Evolutionary conservation across 2,113 vertebrate species (phyloP).

Genomic region (Psammodynastes pulverulentus): DNA sequence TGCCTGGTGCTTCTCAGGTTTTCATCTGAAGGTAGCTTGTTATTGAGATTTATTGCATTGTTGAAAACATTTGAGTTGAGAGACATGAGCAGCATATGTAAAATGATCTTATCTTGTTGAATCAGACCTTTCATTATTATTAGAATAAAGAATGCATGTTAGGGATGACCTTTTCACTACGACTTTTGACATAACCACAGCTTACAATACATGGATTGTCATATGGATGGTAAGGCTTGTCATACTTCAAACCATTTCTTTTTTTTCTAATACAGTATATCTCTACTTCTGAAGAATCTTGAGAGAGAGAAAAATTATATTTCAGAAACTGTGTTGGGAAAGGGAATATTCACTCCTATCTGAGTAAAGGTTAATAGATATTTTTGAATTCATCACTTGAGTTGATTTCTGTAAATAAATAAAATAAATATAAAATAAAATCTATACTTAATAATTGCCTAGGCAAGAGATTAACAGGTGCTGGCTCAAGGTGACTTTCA

Average conservation of each 20-base stretch:
- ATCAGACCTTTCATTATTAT: constrained; percentile 24
- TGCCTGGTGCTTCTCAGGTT: not conserved
- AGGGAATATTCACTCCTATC: not conserved
- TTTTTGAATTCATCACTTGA: not conserved
- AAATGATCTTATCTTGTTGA: constrained; percentile 2
- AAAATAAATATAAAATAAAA: not conserved
- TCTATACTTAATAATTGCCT: not conserved
- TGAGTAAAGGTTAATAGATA: not conserved
- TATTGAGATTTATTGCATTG: not conserved
- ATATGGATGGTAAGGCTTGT: not conserved
- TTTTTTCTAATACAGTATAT: not conserved
- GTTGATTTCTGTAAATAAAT: not conserved
- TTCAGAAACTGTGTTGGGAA: not conserved
- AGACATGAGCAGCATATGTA: constrained; percentile 8
- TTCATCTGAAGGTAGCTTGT: not conserved
- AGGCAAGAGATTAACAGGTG: not conserved
- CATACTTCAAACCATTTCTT: constrained; percentile 17
- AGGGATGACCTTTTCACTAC: constrained; percentile 22
- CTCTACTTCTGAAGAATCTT: not conserved
- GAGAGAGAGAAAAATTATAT: constrained; percentile 11
- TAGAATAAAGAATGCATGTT: constrained; percentile 16
- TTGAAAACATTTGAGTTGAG: not conserved
- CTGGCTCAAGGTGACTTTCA: not conserved
- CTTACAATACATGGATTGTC: not conserved
- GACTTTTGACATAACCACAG: constrained; percentile 13